phyloP scores from a whole-genome alignment of 1,140 invertebrate genomes.

The Megalopta genalis region DNA sequence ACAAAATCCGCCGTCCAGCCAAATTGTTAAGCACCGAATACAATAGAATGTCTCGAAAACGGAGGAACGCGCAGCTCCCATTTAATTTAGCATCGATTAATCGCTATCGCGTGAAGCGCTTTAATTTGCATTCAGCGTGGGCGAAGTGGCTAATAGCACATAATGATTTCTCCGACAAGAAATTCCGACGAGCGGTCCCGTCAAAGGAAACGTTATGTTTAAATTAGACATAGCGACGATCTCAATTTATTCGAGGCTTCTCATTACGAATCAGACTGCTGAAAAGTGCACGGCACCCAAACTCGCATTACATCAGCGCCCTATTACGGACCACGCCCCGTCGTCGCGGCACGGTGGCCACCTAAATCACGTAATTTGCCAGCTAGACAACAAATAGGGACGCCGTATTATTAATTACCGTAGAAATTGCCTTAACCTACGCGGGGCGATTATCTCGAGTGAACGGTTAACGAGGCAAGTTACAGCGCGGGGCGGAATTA shows the following conservation, averaged over 20 bases:
- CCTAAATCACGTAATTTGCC: constrained; percentile 42
- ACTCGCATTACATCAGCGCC: not conserved
- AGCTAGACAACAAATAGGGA: constrained; percentile 31
- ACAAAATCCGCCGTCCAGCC: too few relatives aligned
- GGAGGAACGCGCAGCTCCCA: too few relatives aligned
- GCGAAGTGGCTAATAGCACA: not conserved
- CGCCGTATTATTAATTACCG: constrained; percentile 35
- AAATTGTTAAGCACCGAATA: too few relatives aligned
- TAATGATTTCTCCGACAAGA: not conserved
- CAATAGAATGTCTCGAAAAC: too few relatives aligned
- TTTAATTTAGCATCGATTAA: not conserved
- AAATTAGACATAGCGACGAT: constrained; percentile 17
- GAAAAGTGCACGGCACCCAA: not conserved
- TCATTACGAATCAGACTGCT: constrained; percentile 22
- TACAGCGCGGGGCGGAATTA: constrained; percentile 16
- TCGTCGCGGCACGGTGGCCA: not conserved
- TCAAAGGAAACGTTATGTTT: not conserved
- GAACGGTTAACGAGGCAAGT: constrained; percentile 23
- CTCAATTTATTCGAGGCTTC: constrained; percentile 13
- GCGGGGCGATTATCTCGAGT: constrained; percentile 25
- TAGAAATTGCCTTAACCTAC: constrained; percentile 38
- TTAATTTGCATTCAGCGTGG: not conserved
- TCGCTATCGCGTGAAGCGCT: not conserved
- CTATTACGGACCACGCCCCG: not conserved
- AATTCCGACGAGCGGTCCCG: not conserved